Conservation (phyloP, 2,888 invertebrate genomes). For the Congeria kusceri region DNA sequence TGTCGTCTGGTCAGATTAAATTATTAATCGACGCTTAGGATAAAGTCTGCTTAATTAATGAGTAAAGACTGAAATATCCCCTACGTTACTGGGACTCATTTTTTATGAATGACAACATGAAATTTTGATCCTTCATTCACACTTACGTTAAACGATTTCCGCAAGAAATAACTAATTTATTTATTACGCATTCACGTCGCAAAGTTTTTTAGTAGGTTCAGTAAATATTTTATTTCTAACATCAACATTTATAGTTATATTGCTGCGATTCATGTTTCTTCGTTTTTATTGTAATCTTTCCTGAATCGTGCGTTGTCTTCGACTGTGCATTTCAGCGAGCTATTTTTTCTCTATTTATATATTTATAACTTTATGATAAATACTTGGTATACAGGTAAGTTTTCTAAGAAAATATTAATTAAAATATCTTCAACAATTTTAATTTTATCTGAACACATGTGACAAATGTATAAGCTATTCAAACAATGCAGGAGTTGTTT, state of each 20-base stretch:
- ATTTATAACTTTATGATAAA: too few species aligned
- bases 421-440: too few species aligned
- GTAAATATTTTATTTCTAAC: slow-evolving; percentile 19
- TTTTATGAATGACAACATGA: slow-evolving; percentile 63
- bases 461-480: too few species aligned
- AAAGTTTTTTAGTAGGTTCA: background rate
- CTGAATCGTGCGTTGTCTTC: background rate
- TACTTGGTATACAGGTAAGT: too few species aligned
- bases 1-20: slow-evolving; percentile 38
- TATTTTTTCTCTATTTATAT: too few species aligned
- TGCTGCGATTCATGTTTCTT: background rate
- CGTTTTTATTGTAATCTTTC: background rate
- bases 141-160: slow-evolving; percentile 18
- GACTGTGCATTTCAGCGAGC: background rate
- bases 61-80: slow-evolving; percentile 12
- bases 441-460: too few species aligned
- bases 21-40: slow-evolving; percentile 44
- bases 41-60: slow-evolving; percentile 51
- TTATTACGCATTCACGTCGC: slow-evolving; percentile 16
- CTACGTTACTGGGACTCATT: slow-evolving; percentile 37
- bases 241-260: background rate
- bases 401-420: too few species aligned
- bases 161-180: slow-evolving; percentile 50
- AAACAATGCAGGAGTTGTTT: too few species aligned
- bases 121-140: slow-evolving; percentile 56